Base-by-base conservation (phyloP, 2,797 vertebrate genomes). In the Atherinosoma microstoma region DNA sequence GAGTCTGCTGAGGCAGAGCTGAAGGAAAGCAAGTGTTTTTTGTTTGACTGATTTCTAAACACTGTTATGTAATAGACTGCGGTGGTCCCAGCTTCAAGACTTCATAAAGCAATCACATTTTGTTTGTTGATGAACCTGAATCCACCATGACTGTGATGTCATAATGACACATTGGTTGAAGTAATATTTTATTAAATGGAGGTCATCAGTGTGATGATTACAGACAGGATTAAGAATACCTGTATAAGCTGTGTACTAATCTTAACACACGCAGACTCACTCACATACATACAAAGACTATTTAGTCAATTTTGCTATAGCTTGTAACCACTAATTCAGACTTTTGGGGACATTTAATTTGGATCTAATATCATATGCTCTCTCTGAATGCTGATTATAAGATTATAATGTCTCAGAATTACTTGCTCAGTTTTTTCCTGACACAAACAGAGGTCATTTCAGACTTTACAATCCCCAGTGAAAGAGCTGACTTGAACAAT, bases 331-430 rank as follows among this genome's bases (percentile, higher is more conserved):
- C 45, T 15, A 69, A 69, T 47, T 59, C 67, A 69, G 66, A 75
- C 51, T 69, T 15, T 58, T 40, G 22, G 22, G 86, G 67, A 76
- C 69, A 83, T 84, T 89, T 86, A 58, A 72, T 13, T 45, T 62
- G n/a, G 75, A 63, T 75, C 70, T 8, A 24, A 64, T 78, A 73
- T 45, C 62, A 27, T 40, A 36, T n/a, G 38, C 70, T 66, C 30
- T 66, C 30, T 70, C 68, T 59, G 62, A 73, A 73, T 83, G 77
- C 42, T 56, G 5, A 73, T 34, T 54, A 58, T 29, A 32, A 40
- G 66, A 64, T 78, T 67, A 34, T 82, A 78, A 87, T 78, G 42
- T 78, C 59, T 82, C 65, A 70, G 58, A 35, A 66, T 73, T 56
- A 66, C 24, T 45, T 72, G 61, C 2, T 4, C 29, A 24, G 57